phyloP scores from a whole-genome alignment of 2,888 invertebrate species.

The Cartodere bifasciata region DNA sequence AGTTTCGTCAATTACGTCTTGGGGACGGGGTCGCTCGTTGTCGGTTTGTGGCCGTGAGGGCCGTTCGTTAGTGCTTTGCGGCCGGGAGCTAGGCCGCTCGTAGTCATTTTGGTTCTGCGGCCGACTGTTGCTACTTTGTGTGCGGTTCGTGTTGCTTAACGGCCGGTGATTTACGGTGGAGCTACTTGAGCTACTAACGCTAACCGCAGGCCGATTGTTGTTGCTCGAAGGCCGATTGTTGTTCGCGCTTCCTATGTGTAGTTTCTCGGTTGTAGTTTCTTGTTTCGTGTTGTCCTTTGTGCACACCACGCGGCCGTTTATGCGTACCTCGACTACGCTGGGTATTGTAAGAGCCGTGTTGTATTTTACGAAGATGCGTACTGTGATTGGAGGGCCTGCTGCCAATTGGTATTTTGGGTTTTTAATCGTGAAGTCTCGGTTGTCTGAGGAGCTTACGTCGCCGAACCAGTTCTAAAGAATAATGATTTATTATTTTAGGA shows the following conservation, averaged over 20 bases:
- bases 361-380: conserved; percentile 49
- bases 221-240: background rate
- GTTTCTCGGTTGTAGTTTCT: conserved; percentile 1
- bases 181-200: background rate
- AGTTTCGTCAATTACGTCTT: no score
- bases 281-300: no score
- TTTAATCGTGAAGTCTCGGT: conserved; percentile 45
- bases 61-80: background rate
- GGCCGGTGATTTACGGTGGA: no score
- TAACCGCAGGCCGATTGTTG: conserved; percentile 1
- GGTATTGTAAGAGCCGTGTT: conserved; percentile 39
- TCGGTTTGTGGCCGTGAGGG: no score
- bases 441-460: conserved; percentile 44
- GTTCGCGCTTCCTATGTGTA: background rate
- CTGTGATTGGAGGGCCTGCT: conserved; percentile 41
- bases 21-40: no score
- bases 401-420: conserved; percentile 44
- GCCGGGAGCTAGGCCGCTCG: no score
- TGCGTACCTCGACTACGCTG: conserved; percentile 36
- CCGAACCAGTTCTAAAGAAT: conserved; percentile 37
- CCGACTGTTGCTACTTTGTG: no score
- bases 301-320: conserved; percentile 48
- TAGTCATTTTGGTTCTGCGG: no score
- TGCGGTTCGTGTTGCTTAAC: no score
- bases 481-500: conserved; percentile 1